phyloP scores from a whole-genome alignment of 1,140 invertebrate genomes.

The Rhynchophorus ferrugineus region DNA sequence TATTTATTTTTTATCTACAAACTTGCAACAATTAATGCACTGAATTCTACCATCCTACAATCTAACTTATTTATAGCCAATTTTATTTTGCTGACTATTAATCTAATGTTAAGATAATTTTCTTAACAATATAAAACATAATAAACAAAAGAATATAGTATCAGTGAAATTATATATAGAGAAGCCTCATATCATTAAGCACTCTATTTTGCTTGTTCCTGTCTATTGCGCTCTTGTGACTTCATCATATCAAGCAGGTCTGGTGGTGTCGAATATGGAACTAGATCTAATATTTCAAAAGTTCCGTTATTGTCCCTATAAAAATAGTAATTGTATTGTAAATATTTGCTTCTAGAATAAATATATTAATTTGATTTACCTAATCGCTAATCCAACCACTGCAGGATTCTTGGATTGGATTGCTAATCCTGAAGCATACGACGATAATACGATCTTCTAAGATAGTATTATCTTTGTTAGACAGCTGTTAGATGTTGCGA shows the following conservation, averaged over 20 bases:
- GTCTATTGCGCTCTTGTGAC: constrained; percentile 75
- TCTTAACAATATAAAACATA: too few species aligned
- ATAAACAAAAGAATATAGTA: not conserved
- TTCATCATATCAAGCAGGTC: constrained; percentile 98
- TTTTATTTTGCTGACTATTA: too few species aligned
- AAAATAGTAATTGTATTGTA: constrained; percentile 27
- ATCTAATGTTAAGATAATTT: too few species aligned
- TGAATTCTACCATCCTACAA: too few species aligned
- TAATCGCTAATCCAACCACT: constrained; percentile 79
- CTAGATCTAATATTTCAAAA: constrained; percentile 86
- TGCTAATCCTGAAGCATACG: constrained; percentile 87
- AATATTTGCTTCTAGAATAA: not conserved
- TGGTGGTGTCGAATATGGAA: constrained; percentile 88
- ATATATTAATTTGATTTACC: constrained; percentile 35
- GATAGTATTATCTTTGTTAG: constrained; percentile 75
- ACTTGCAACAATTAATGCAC: constrained; percentile 9
- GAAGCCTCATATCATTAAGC: not conserved
- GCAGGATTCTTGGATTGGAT: constrained; percentile 83
- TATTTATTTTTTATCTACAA: too few species aligned
- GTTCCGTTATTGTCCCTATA: constrained; percentile 70
- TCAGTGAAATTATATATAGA: not conserved
- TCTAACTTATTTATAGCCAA: too few species aligned
- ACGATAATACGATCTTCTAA: constrained; percentile 87
- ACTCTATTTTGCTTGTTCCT: constrained; percentile 53
- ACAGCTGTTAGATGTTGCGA: constrained; percentile 82